Evolutionary conservation across 2,888 invertebrate species (phyloP), one percentile per base, ranked within the genome.

Genomic region (Pachydiplax longipennis): DNA sequence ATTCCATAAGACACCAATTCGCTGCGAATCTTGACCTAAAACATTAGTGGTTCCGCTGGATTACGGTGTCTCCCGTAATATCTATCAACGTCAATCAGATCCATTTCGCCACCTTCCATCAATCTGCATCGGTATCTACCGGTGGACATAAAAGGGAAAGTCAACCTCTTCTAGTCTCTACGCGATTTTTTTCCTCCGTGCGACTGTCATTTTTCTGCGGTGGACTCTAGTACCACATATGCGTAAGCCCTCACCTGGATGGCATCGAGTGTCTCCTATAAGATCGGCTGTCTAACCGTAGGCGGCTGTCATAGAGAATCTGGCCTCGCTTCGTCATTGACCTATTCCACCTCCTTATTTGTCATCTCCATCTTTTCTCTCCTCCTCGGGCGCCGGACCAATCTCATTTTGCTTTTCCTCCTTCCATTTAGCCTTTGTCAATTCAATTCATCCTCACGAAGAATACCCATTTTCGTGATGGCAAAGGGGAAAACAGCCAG

Each of bases 71-170:
- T 4, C 83, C 18, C 87, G n/a, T 61, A 87, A 87, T 87, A 65
- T 37, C 18, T 37, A 37, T 61, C 87, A 25, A 61, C 61, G 87
- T 87, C 87, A 61, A 87, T 87, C 61, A 87, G 61, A 61, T 35
- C 83, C 58, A 58, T 87, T 87, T 87, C 87, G 61, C 87, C 87
- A 87, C 87, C 87, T 87, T 87, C 87, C 35, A 87, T 87, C 87
- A 87, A 87, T 61, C 12, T 58, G 87, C 61, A 87, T 61, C 61
- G 87, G 61, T 61, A 58, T 44, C 37, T 58, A 61, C 61, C 87
- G 87, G 87, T 61, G 53, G 61, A 61, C 87, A 87, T 87, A 61
- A 87, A 87, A 87, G 87, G 87, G 87, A 87, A 87, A 87, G 87
- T 87, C 58, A 87, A 87, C 61, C 35, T 87, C 87, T 87, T 37